A percentile compares a stretch with the other conserved stretches of the same genome.
phyloP scores from a whole-genome alignment of 2,113 vertebrate genomes.

The Calcarius ornatus region DNA sequence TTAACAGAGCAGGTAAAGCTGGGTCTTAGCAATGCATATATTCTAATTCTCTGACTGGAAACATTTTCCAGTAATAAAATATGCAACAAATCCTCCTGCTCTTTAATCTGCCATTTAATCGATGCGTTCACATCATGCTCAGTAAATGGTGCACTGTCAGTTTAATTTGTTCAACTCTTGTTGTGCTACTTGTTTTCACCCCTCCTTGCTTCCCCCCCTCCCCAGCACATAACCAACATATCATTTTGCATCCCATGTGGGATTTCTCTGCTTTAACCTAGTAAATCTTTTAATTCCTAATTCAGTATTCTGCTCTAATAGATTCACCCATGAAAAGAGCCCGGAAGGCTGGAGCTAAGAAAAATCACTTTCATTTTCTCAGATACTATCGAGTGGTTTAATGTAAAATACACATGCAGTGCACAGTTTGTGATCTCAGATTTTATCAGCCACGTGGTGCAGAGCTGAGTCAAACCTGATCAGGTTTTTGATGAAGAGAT shows the following conservation, averaged over 20 bases:
- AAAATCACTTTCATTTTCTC: constrained; percentile 56
- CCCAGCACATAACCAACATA: background rate
- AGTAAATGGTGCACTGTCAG: background rate
- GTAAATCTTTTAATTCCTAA: constrained; percentile 45
- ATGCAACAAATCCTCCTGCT: background rate
- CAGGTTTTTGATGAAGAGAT: constrained; percentile 23
- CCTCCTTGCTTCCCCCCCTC: background rate
- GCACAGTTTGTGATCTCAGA: constrained; percentile 9
- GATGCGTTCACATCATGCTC: background rate
- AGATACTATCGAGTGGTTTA: background rate
- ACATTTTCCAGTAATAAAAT: background rate
- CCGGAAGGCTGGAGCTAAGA: background rate
- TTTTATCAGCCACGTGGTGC: background rate
- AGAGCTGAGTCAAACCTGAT: constrained; percentile 9
- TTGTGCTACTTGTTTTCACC: background rate
- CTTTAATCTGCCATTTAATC: background rate
- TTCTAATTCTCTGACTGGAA: background rate
- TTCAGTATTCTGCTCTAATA: constrained; percentile 30
- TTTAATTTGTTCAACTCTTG: background rate
- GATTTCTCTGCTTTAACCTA: constrained; percentile 7
- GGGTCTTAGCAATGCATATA: background rate
- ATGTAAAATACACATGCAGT: constrained; percentile 13
- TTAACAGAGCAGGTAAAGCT: background rate
- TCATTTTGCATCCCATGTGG: background rate
- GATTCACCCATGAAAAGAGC: background rate